phyloP scores from a whole-genome alignment of 2,888 invertebrate genomes.

The Netelia virgata region DNA sequence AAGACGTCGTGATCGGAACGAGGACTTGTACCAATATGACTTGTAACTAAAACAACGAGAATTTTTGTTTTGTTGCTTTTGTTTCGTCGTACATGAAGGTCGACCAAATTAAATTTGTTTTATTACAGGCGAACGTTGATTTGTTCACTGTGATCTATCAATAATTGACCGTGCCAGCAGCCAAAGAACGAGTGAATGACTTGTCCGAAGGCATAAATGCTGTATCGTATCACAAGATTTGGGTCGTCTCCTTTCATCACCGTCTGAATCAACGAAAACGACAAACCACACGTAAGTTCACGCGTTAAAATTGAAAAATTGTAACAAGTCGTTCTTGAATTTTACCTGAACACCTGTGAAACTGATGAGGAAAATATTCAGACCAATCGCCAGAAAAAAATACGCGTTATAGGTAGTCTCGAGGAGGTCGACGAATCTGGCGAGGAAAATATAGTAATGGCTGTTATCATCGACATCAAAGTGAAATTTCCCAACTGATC shows the following conservation, averaged over 20 bases:
- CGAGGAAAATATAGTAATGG: not conserved
- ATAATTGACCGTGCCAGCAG: slow-evolving; percentile 63
- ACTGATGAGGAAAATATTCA: slow-evolving; percentile 58
- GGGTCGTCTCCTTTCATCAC: slow-evolving; percentile 42
- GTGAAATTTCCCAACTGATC: no score
- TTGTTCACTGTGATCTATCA: slow-evolving; percentile 50
- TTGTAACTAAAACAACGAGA: slow-evolving; percentile 48
- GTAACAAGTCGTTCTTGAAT: not conserved
- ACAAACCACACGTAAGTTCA: not conserved
- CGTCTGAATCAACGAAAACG: slow-evolving; percentile 19
- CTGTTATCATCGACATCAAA: no score
- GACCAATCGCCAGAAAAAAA: slow-evolving; percentile 48
- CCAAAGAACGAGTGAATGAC: slow-evolving; percentile 55
- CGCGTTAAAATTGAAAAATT: not conserved
- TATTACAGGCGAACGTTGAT: slow-evolving; percentile 43
- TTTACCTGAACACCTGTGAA: slow-evolving; percentile 60
- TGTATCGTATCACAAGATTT: slow-evolving; percentile 40
- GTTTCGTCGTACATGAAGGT: not conserved
- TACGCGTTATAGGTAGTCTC: slow-evolving; percentile 57
- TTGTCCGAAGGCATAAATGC: slow-evolving; percentile 49
- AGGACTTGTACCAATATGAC: slow-evolving; percentile 50
- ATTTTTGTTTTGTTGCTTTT: not conserved
- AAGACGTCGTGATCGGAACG: slow-evolving; percentile 46
- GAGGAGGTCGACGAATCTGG: slow-evolving; percentile 52
- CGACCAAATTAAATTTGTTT: not conserved